Conservation (phyloP, 2,888 invertebrate species). For the Yponomeuta cagnagella region DNA sequence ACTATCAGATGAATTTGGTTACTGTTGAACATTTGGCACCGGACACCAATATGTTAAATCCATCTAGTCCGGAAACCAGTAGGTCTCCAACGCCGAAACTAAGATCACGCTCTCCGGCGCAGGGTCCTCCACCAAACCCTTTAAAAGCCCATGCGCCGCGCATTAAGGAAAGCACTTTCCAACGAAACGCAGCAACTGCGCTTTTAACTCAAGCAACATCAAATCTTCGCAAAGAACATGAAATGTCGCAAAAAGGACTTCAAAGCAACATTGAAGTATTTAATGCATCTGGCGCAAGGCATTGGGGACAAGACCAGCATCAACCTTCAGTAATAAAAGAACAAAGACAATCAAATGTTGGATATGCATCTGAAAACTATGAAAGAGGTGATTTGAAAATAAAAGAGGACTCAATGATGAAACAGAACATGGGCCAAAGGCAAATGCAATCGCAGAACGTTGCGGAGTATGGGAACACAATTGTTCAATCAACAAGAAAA, state of each 20-base stretch:
- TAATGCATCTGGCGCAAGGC: constrained; percentile 41
- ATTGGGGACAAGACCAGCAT: constrained; percentile 54
- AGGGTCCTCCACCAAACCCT: constrained; percentile 82
- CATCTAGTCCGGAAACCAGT: constrained; percentile 74
- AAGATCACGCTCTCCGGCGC: constrained; percentile 81
- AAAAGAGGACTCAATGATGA: constrained; percentile 54
- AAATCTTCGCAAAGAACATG: constrained; percentile 61
- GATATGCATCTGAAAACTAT: constrained; percentile 66
- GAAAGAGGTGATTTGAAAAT: constrained; percentile 50
- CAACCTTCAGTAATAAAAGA: constrained; percentile 67
- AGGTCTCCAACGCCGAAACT: constrained; percentile 80
- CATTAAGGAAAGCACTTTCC: constrained; percentile 69
- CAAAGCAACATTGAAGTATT: constrained; percentile 50
- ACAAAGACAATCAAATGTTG: constrained; percentile 65
- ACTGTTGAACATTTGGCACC: constrained; percentile 79
- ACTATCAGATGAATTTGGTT: constrained; percentile 86
- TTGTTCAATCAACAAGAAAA: constrained; percentile 78
- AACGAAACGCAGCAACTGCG: constrained; percentile 45
- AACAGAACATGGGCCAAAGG: constrained; percentile 59
- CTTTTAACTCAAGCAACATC: constrained; percentile 47
- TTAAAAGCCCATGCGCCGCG: constrained; percentile 79
- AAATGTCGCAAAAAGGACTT: constrained; percentile 56
- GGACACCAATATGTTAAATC: constrained; percentile 77
- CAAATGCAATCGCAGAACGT: constrained; percentile 69
- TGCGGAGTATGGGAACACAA: constrained; percentile 72